A percentile compares a stretch with the other conserved stretches of the same genome.
Conservation (phyloP, 2,113 vertebrate genomes). For the Clarias magur region DNA sequence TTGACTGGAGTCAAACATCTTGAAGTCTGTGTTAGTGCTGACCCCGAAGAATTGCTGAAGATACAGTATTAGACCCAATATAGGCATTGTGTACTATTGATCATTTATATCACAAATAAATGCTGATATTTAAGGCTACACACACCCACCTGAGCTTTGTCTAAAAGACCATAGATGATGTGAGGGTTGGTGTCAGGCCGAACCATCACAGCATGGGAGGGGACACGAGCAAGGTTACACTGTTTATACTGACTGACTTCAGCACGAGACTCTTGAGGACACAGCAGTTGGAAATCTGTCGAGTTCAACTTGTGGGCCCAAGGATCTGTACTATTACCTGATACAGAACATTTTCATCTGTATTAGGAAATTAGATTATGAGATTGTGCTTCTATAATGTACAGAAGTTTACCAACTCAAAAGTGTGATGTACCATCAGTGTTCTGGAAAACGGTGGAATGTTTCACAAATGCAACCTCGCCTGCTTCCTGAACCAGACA, state of each 20-base stretch:
- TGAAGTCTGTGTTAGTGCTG: slow-evolving; percentile 73
- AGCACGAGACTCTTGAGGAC: slow-evolving; percentile 80
- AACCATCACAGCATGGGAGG: slow-evolving; percentile 89
- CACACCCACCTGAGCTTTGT: slow-evolving; percentile 82
- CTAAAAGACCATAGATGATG: slow-evolving; percentile 84
- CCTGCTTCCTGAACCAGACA: slow-evolving; percentile 80
- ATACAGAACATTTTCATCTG: neutral
- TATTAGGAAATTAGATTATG: neutral
- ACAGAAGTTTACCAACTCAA: neutral
- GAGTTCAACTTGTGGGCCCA: slow-evolving; percentile 78
- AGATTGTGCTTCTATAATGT: neutral
- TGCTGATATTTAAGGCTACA: neutral
- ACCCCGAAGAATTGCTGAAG: slow-evolving; percentile 80
- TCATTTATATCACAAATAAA: neutral
- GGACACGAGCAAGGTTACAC: slow-evolving; percentile 86
- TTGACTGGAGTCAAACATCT: slow-evolving; percentile 86
- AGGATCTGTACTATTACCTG: slow-evolving; percentile 77
- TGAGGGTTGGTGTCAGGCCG: slow-evolving; percentile 79
- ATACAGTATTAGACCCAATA: neutral
- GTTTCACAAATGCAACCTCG: slow-evolving; percentile 92
- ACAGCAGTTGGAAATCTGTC: slow-evolving; percentile 87
- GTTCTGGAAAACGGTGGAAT: slow-evolving; percentile 87
- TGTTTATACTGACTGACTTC: slow-evolving; percentile 80
- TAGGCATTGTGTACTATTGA: neutral
- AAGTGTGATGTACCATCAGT: slow-evolving; percentile 77